Base-by-base conservation (phyloP, 2,113 vertebrate species). In the Grantiella picta region DNA sequence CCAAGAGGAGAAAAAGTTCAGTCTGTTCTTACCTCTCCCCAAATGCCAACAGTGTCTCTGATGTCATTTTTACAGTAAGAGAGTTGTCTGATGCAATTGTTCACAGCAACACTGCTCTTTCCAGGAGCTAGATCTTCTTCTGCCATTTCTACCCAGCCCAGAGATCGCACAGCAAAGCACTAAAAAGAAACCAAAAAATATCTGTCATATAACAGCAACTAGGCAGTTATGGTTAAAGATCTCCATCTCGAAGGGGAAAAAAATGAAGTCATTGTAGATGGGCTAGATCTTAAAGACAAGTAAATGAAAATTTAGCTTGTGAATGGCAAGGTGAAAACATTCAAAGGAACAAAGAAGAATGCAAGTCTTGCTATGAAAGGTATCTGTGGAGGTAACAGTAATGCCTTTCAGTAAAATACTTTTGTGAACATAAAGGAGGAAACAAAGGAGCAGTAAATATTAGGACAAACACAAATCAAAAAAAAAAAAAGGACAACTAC, bases 1-100 rank as follows among this genome's bases (percentile, higher is more conserved):
- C 15, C 21, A 86, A 36, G 56, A 53, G 15, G 7, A 25, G 4
- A 4, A 66, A 17, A 35, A 42, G 16, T 50, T 83, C 76, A 23
- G 5, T 5, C 20, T 5, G 4, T 54, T 89, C 98, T 98, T 95
- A 99, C 99, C 99, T 99, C 99, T 97, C 99, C 99, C 99, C 99
- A 99, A 29, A 99, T 99, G 69, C 99, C 99, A 1, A 99, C 99
- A 1, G 99, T 99, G 96, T 99, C 99, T 75, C 98, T 98, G 96
- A 99, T 99, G 98, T 99, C 99, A 0, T 99, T 99, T 97, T 99
- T 99, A 98, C 99, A 99, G 97, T 99, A 99, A 36, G 99, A 99
- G 68, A 99, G 98, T 82, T 99, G 99, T 64, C 99, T 97, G 98
- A 99, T 99, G 85, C 99, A 99, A 95, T 99, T 99, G 94, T 99